Evolutionary conservation across 1,140 invertebrate species (phyloP), one percentile per base, ranked within the genome.

Genomic region (Ptiloglossa arizonensis): DNA sequence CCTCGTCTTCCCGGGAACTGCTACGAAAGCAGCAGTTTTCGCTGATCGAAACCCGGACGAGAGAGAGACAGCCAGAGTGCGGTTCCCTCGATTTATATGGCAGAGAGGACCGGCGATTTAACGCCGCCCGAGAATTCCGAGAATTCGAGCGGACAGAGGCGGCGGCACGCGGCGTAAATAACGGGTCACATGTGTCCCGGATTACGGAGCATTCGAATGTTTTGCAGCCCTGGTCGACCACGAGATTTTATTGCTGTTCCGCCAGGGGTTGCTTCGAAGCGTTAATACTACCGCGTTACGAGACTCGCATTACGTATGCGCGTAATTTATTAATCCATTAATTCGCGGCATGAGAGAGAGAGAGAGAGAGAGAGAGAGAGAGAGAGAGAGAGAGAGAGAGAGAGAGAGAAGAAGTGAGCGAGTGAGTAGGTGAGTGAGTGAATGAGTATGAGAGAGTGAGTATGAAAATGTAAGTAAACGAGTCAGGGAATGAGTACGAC

Each of bases 141-240:
- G 29, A 35, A 62, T 60, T 19, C 38, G 13, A 15, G 48, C 46
- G 48, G 22, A 38, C 32, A 32, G 29, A 48, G 17, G 8, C 64
- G 17, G 8, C 64, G n/a, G 27, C 38, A 15, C 52, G 24, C 17
- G 27, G 24, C 38, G 57, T 72, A 62, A 72, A 72, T 72, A 72
- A 72, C 44, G 44, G 29, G 29, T 32, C 66, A 50, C 50, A 38
- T 68, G 66, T 68, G 66, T 54, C 66, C 66, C 32, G 48, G 66
- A 46, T 38, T 68, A 68, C 48, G 32, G 32, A 35, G 13, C 48
- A 32, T 38, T 27, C 50, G 48, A 54, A 38, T 68, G 66, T 54
- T 38, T 68, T 67, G 48, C 48, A 27, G 9, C 50, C 1, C 29
- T 2, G 54, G 54, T 57, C 27, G 32, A 54, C 66, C 63, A 17